Evolutionary conservation across 2,113 vertebrate genomes (phyloP), one percentile per base, ranked within the genome.

Genomic region (Halcyon senegalensis): DNA sequence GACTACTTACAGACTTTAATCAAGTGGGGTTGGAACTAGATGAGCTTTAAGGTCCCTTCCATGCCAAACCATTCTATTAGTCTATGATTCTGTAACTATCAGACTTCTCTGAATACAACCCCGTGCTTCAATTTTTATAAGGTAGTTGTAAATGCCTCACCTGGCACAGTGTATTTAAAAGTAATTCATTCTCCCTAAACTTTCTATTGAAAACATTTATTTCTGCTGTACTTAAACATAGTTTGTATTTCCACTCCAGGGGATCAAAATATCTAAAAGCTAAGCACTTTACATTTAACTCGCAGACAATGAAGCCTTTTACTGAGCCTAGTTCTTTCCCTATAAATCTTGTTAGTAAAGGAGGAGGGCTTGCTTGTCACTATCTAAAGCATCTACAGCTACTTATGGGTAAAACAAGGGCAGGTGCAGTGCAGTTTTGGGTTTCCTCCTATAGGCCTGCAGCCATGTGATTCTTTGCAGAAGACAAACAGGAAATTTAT

Each of bases 321-420:
- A 84, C 30, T 8, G 13, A 11, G 30, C 43, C 51, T 74, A 56
- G 3, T 13, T 43, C 20, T 84, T 87, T 89, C 12, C 7, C 58
- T 79, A 91, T 96, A 96, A 96, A 96, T 96, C 92, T 90, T 94
- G 50, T 81, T 63, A 78, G 12, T 31, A 74, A 84, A 78, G 64
- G 35, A 94, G 46, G 24, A 56, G 68, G 96, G 85, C 59, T 93
- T 23, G 28, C 67, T 77, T 95, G 85, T 92, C 88, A 56, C 43
- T 90, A 78, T 96, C 95, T 88, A 41, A 94, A 62, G 28, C 35
- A 87, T 93, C 94, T 94, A 84, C 76, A 88, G 68, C 56, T 93
- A 84, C 75, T 80, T 77, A 75, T 0, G 3, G 33, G 60, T 90
- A 90, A 81, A 90, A 86, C 13, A 0, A 1, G 37, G 30, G 35